Conservation (phyloP, 2,113 vertebrate species). For the Holacanthus passer region DNA sequence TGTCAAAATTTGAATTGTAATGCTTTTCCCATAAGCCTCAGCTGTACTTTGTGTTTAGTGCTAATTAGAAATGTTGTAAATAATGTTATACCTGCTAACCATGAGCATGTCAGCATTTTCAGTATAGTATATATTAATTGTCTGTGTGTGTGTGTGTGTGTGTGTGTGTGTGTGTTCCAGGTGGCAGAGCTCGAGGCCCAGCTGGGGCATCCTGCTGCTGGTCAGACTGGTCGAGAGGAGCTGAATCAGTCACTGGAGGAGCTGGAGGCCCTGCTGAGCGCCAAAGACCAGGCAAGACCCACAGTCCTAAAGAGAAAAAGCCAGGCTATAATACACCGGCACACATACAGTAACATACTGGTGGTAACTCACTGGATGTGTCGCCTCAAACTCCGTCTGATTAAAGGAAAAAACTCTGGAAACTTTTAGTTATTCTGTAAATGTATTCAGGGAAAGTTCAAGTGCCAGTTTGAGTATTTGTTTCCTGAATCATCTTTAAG, state of each 20-base stretch:
- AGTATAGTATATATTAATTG: no score
- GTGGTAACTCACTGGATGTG: neutral
- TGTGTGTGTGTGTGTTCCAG: conserved; percentile 76
- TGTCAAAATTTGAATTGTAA: no score
- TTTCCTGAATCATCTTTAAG: conserved; percentile 17
- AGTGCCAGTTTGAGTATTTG: neutral
- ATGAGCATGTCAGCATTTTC: no score
- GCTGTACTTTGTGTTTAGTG: no score
- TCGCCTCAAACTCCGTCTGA: conserved; percentile 13
- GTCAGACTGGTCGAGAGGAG: conserved; percentile 83
- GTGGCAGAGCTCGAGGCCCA: conserved; percentile 93
- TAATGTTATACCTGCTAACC: no score
- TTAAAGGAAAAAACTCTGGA: neutral
- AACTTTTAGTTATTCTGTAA: neutral
- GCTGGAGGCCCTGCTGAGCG: conserved; percentile 89
- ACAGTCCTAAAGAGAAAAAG: neutral
- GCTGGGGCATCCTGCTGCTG: conserved; percentile 75
- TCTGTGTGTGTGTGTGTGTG: neutral
- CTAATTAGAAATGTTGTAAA: no score
- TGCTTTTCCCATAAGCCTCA: no score
- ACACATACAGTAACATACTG: neutral
- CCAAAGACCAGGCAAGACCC: conserved; percentile 90
- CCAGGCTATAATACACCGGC: conserved; percentile 1
- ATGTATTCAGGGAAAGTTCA: neutral
- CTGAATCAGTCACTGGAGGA: conserved; percentile 87